These are phyloP conservation scores for Pogonophryne albipinna DNA, from an alignment of 2,797 vertebrate species.

Conservation along the genomic window DNA sequence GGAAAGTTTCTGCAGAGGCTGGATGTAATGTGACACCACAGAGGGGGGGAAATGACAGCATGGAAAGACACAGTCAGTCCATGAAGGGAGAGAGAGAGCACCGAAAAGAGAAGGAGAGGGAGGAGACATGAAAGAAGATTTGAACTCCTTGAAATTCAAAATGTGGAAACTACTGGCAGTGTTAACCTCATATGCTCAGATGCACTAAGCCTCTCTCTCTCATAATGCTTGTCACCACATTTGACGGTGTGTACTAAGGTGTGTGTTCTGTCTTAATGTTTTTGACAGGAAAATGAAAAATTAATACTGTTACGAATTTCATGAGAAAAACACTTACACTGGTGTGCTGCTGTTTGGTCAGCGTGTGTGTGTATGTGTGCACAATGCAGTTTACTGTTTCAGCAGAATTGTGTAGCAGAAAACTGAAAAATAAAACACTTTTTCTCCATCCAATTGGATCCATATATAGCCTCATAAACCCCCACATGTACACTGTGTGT, in stretches of 20 bases:
- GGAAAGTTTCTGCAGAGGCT: conserved; percentile 69
- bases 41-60: conserved; percentile 59
- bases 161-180: conserved; percentile 25
- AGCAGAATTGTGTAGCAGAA: no score
- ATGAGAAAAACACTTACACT: conserved; percentile 30
- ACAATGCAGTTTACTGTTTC: no score
- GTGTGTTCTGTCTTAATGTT: conserved; percentile 6
- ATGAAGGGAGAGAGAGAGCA: conserved; percentile 27
- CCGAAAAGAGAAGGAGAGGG: conserved; percentile 12
- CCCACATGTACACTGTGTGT: no score
- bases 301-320: neutral
- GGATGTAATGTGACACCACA: conserved; percentile 71
- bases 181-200: conserved; percentile 27
- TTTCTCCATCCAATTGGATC: no score
- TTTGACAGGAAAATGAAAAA: conserved; percentile 9
- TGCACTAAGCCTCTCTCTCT: neutral
- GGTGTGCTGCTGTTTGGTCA: conserved; percentile 14
- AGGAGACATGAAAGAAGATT: conserved; percentile 39
- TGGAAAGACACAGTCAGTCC: conserved; percentile 73
- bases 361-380: conserved; percentile 27
- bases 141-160: conserved; percentile 31
- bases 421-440: no score
- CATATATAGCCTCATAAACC: no score
- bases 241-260: neutral
- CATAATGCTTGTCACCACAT: neutral